Conservation (phyloP, 2,888 invertebrate genomes). For the Proisotoma minuta region DNA sequence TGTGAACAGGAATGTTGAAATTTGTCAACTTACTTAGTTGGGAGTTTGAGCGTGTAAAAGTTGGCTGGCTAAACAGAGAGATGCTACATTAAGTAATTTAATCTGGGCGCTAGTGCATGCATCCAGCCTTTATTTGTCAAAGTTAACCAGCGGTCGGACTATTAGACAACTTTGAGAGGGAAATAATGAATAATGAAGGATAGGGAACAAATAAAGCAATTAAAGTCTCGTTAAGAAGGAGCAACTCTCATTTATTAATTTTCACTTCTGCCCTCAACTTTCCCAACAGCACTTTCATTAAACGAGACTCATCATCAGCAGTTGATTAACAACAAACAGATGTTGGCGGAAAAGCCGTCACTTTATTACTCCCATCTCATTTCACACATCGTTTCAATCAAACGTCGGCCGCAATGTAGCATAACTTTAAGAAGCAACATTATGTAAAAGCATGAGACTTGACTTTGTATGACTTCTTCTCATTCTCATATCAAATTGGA, state of each 20-base stretch:
- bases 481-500: no score
- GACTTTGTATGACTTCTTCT: no score
- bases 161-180: slow-evolving; percentile 6
- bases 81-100: no score
- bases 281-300: slow-evolving; percentile 38
- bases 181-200: slow-evolving; percentile 47
- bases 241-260: slow-evolving; percentile 19
- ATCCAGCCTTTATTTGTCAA: no score
- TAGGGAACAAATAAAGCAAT: slow-evolving; percentile 48
- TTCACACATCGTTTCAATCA: slow-evolving; percentile 19
- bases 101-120: no score
- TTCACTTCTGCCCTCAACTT: slow-evolving; percentile 40
- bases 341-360: not conserved
- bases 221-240: slow-evolving; percentile 48
- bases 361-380: slow-evolving; percentile 17
- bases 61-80: not conserved
- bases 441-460: no score
- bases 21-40: slow-evolving; percentile 48
- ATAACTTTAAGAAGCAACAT: not conserved
- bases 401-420: no score
- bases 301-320: not conserved
- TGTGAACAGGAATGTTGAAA: slow-evolving; percentile 33
- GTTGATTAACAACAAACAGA: slow-evolving; percentile 9
- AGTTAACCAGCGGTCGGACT: not conserved
- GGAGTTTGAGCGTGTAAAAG: slow-evolving; percentile 22